Evolutionary conservation across 2,888 invertebrate species (phyloP).

Genomic region (Xestoiulus laeticollis): DNA sequence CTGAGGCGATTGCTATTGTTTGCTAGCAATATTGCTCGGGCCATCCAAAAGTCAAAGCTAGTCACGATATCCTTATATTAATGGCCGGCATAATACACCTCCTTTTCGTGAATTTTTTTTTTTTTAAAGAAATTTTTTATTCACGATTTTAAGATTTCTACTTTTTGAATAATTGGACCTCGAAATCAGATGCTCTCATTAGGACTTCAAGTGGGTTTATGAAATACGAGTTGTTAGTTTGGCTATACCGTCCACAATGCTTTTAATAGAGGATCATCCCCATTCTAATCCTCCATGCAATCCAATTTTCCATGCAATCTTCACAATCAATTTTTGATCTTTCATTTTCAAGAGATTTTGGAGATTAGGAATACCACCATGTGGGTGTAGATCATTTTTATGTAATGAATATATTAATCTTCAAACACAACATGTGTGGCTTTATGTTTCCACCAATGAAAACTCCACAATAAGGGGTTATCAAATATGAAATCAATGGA

Average conservation of each 20-base stretch:
- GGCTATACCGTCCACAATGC: neutral
- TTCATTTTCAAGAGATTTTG: neutral
- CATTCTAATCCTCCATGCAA: neutral
- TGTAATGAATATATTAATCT: neutral
- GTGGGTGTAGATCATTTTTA: neutral
- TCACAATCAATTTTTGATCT: neutral
- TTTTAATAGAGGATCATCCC: slow-evolving; percentile 24
- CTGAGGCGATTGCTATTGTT: slow-evolving; percentile 43
- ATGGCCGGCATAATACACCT: slow-evolving; percentile 30
- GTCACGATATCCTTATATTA: slow-evolving; percentile 45
- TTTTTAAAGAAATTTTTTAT: neutral
- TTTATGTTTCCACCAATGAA: neutral
- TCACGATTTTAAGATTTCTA: neutral
- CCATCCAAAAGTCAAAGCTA: slow-evolving; percentile 32
- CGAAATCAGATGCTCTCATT: slow-evolving; percentile 16
- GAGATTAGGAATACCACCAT: neutral
- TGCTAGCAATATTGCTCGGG: slow-evolving; percentile 34
- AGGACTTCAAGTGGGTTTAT: neutral
- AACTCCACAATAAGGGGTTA: neutral
- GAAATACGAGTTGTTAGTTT: neutral
- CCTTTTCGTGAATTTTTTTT: neutral
- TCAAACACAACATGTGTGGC: neutral
- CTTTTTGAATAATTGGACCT: slow-evolving; percentile 8
- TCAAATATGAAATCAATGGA: too few species aligned
- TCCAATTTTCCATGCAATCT: neutral